A percentile compares a stretch with the other conserved stretches of the same genome.
Evolutionary conservation across 2,888 invertebrate genomes (phyloP).

Genomic region (Pteria penguin): DNA sequence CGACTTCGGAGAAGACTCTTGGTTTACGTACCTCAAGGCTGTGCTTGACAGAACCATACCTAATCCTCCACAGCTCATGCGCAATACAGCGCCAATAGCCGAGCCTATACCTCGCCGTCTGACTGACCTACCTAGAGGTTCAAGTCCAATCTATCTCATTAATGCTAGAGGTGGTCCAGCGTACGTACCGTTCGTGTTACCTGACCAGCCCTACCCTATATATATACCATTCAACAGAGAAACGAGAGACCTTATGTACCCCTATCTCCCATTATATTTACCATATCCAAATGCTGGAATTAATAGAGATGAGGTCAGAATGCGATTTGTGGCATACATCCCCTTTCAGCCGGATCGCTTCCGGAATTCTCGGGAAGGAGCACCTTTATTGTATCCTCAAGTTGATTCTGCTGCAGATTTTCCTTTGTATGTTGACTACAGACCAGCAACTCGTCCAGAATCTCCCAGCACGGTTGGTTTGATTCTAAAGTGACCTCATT

Average conservation of each 20-base stretch:
- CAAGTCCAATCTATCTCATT: slow-evolving; percentile 18
- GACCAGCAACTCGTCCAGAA: not conserved
- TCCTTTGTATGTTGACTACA: slow-evolving; percentile 12
- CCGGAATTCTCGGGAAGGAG: slow-evolving; percentile 14
- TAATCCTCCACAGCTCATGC: slow-evolving; percentile 1
- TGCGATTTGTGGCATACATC: slow-evolving; percentile 13
- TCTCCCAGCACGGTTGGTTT: not conserved
- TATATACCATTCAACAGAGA: slow-evolving; percentile 18
- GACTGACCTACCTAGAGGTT: slow-evolving; percentile 13
- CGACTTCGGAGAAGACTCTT: slow-evolving; percentile 14
- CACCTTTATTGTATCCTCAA: slow-evolving; percentile 12
- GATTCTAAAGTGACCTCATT: no score
- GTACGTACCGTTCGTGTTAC: slow-evolving; percentile 17
- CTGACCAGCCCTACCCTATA: not conserved
- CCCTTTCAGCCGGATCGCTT: slow-evolving; percentile 24
- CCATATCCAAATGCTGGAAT: slow-evolving; percentile 19
- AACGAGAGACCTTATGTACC: slow-evolving; percentile 8
- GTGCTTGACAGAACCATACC: slow-evolving; percentile 9
- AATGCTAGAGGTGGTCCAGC: slow-evolving; percentile 17
- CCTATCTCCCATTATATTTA: slow-evolving; percentile 19
- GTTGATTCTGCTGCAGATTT: slow-evolving; percentile 3
- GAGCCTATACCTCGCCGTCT: slow-evolving; percentile 4
- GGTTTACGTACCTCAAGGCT: slow-evolving; percentile 8
- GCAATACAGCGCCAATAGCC: not conserved
- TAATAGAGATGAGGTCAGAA: not conserved